Evolutionary conservation across 37 sponge, comb jelly and placozoan genomes (phyloP).

Genomic region (Dysidea cf. avara): DNA sequence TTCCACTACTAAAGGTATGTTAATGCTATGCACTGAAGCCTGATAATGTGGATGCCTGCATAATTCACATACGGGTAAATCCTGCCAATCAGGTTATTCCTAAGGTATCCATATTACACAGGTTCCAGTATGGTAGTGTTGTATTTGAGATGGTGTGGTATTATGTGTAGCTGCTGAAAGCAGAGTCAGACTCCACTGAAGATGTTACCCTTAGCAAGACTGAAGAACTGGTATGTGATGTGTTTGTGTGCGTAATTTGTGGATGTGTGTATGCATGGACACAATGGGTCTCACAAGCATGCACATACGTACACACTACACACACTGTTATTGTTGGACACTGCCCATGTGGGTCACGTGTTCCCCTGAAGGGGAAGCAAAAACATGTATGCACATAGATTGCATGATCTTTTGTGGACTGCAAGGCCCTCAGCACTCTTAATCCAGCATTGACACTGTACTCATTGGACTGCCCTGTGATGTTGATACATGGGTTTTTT

Average conservation of each 20-base stretch:
- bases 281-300: neutral
- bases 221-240: conserved; percentile 69
- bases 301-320: neutral
- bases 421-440: no score
- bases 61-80: neutral
- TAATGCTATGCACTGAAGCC: neutral
- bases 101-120: no score
- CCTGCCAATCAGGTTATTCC: neutral
- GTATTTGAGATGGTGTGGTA: no score
- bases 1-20: conserved; percentile 79
- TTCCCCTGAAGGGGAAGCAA: no score
- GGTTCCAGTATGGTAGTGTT: neutral
- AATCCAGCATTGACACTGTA: no score
- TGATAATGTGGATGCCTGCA: neutral
- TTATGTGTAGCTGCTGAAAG: conserved; percentile 47
- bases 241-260: neutral
- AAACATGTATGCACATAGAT: no score
- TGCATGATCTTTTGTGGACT: no score
- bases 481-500: no score
- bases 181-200: conserved; percentile 31
- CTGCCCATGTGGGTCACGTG: no score
- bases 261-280: neutral
- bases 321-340: no score
- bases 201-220: conserved; percentile 80
- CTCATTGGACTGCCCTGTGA: no score